phyloP scores from a whole-genome alignment of 2,888 invertebrate species.

The Erynnis tages region DNA sequence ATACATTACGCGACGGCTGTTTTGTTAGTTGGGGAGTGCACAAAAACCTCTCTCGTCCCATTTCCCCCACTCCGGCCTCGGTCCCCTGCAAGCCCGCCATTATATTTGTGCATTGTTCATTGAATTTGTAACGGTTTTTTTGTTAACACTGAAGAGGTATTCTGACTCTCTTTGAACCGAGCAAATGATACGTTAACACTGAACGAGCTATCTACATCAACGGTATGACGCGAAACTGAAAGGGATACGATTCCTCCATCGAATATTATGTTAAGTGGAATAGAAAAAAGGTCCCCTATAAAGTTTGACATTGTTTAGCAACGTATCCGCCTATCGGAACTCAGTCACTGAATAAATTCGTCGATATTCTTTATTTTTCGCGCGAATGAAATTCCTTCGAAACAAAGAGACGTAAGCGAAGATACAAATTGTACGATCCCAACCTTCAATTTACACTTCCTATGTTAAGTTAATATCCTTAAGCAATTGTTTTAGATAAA shows the following conservation, averaged over 20 bases:
- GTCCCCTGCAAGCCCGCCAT: slow-evolving; percentile 32
- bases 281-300: slow-evolving; percentile 35
- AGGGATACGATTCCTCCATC: slow-evolving; percentile 22
- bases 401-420: not conserved
- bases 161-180: slow-evolving; percentile 40
- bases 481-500: too few species aligned
- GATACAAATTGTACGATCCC: not conserved
- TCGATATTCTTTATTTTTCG: slow-evolving; percentile 27
- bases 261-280: slow-evolving; percentile 36
- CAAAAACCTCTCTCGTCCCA: slow-evolving; percentile 42
- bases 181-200: slow-evolving; percentile 45
- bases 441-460: too few species aligned
- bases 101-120: slow-evolving; percentile 51
- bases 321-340: slow-evolving; percentile 18
- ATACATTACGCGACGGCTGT: slow-evolving; percentile 36
- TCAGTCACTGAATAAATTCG: slow-evolving; percentile 19
- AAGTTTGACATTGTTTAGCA: slow-evolving; percentile 26
- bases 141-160: slow-evolving; percentile 39
- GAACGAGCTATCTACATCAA: slow-evolving; percentile 36
- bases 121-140: slow-evolving; percentile 47
- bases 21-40: slow-evolving; percentile 43
- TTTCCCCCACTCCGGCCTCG: slow-evolving; percentile 30
- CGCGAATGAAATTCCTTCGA: slow-evolving; percentile 9
- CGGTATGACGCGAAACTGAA: slow-evolving; percentile 31
- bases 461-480: too few species aligned